Percentiles rank a stretch among this genome's conserved stretches.
These are phyloP conservation scores for Mizuhopecten yessoensis DNA, from an alignment of 1,140 invertebrate species.

Conservation along the genomic window DNA sequence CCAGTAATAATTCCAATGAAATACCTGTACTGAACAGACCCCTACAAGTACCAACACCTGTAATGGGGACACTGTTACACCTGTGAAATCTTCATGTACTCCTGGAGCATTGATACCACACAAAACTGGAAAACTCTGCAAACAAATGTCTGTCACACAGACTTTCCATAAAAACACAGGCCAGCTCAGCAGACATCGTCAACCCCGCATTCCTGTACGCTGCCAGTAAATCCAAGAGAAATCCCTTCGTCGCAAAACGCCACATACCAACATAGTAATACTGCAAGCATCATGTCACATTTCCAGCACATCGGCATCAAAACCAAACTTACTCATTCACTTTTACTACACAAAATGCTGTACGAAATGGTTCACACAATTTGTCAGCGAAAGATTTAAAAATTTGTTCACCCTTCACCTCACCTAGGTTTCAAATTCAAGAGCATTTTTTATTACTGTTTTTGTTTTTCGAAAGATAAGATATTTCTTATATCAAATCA, in stretches of 20 bases:
- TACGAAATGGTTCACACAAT: background rate
- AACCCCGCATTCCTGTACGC: background rate
- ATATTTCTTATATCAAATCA: background rate
- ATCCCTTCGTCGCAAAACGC: background rate
- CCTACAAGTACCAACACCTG: background rate
- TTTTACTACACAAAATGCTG: background rate
- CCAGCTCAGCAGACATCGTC: background rate
- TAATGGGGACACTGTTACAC: slow-evolving; percentile 19
- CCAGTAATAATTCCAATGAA: background rate
- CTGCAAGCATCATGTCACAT: background rate
- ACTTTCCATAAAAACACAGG: slow-evolving; percentile 1
- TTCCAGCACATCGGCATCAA: background rate
- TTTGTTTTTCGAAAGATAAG: too few species aligned
- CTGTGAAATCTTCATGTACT: slow-evolving; percentile 30
- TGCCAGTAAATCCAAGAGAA: slow-evolving; percentile 10
- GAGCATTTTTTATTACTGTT: background rate
- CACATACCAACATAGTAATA: slow-evolving; percentile 12
- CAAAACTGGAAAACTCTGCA: slow-evolving; percentile 38
- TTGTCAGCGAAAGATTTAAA: background rate
- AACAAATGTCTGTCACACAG: slow-evolving; percentile 7
- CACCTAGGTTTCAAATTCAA: background rate
- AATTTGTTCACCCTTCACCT: background rate
- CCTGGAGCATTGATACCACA: background rate
- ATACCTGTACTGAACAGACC: slow-evolving; percentile 31
- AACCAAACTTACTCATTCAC: background rate